Base-by-base conservation (phyloP, 2,797 vertebrate species). In the Balearica regulorum region DNA sequence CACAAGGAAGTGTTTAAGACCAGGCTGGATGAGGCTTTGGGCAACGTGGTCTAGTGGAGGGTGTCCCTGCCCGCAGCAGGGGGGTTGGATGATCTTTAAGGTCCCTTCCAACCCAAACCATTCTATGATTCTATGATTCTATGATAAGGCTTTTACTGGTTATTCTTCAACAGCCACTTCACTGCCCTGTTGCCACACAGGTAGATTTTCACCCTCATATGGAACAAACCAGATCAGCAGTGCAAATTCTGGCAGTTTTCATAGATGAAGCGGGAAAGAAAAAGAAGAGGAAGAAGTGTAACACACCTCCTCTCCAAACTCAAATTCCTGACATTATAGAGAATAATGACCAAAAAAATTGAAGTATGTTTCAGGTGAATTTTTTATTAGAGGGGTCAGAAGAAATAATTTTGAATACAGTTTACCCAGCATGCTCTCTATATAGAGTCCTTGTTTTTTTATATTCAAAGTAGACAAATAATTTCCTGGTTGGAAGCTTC, bases 401-500 rank as follows among this genome's bases (percentile, higher is more conserved):
- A 33, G 49, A 71, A 73, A 55, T 66, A 60, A 46, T 48, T 16
- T 2, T 80, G 21, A 72, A 77, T 68, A 53, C n/a, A 77, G 46
- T 76, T 87, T 80, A 25, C 22, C 66, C 57, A 54, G 75, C 35
- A 54, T 78, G 57, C n/a, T 81, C 60, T 75, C 68, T 71, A 84
- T 71, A 89, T 7, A 58, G 46, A 93, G 26, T 54, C 31, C 29
- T 72, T 89, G 24, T 0, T 3, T 29, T 87, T 89, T 88, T 54
- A 53, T 61, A 92, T 89, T 95, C 35, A 71, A 89, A 80, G 54
- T 17, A 86, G 92, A 94, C 54, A 89, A 92, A 95, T 84, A 83
- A 91, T 92, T 96, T 96, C 79, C 84, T 93, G 93, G 78, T 93
- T 93, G 83, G 87, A 94, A 94, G 93, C 75, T 89, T 95, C 86